Evolutionary conservation across 1,140 invertebrate species (phyloP), one percentile per base, ranked within the genome.

Genomic region (Drosophila setifemur): DNA sequence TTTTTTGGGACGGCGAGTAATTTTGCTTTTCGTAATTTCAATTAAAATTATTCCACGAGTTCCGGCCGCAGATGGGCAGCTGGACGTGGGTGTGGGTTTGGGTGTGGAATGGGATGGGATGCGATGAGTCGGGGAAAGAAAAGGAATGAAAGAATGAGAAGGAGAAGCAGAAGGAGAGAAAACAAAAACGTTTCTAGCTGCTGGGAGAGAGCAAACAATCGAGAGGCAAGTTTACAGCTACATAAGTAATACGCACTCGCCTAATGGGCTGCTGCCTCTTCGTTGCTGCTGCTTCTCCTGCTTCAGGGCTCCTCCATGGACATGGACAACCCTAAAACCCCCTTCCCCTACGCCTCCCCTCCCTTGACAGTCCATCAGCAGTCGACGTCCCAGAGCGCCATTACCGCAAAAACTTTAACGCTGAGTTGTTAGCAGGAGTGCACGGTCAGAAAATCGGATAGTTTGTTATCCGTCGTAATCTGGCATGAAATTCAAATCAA

Each of bases 401-500:
- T 83, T 83, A 83, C 79, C 79, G 74, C 79, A 83, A 78, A 70
- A 83, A 83, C 79, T 83, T 83, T 83, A 85, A 71, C 79, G 73
- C 77, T 66, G 73, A 69, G 76, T 71, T 79, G 75, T 74, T 69
- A 44, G 67, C 35, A 48, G 12, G 14, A 40, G 23, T n/a, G 33
- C 60, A 26, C 39, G 33, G 26, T 11, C n/a, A 11, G 42, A 57
- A 14, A 8, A 14, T 19, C 21, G 2, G 16, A 4, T 5, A 37
- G 5, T 16, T 8, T 37, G n/a, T n/a, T n/a, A n/a, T n/a, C n/a
- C n/a, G n/a, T n/a, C n/a, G n/a, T n/a, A n/a, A n/a, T n/a, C n/a
- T n/a, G n/a, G n/a, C n/a, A n/a, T n/a, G n/a, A n/a, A n/a, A n/a
- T n/a, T n/a, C n/a, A n/a, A n/a, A n/a, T n/a, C n/a, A n/a, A n/a